Evolutionary conservation across 2,113 vertebrate genomes (phyloP), one percentile per base, ranked within the genome.

Genomic region (Turnix velox): DNA sequence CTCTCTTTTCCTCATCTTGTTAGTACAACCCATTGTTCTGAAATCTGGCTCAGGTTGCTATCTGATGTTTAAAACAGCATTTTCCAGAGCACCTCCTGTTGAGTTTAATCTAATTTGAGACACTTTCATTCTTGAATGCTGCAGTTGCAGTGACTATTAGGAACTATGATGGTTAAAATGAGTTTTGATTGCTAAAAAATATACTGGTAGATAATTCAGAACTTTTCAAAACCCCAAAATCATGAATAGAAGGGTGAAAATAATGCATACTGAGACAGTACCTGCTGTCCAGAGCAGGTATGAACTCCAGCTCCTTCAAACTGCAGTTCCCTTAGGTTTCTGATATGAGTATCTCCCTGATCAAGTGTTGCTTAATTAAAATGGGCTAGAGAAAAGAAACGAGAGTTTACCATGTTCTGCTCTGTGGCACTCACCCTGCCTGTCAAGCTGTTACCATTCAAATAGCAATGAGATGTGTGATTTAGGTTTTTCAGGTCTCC

Each of bases 61-160:
- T 67, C 68, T 91, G 72, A 19, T 88, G 54, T 69, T 90, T 58
- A 30, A 83, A 86, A 9, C 45, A 68, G 76, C 55, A 16, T 43
- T 80, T 71, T 68, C 35, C 72, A 73, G 54, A 62, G 37, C 7
- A 48, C 86, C 42, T 83, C 33, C 62, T 48, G 49, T 46, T 18
- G 54, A 77, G 9, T 73, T 88, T 49, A 27, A 69, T 86, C 49
- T 33, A 4, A 72, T 87, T 59, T 78, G 43, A 84, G 62, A 68
- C 35, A n/a, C 37, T 92, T 67, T 91, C 19, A 24, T 65, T 88
- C 77, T 42, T 57, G 57, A 78, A 84, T 51, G 57, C 57, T 63
- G 6, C 43, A 33, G 22, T 31, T 87, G 35, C 69, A 72, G 20
- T 19, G 62, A 92, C 19, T n/a, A 71, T 91, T 40, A 39, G 52